Conservation (phyloP, 2,888 invertebrate species). For the Tuta absoluta region DNA sequence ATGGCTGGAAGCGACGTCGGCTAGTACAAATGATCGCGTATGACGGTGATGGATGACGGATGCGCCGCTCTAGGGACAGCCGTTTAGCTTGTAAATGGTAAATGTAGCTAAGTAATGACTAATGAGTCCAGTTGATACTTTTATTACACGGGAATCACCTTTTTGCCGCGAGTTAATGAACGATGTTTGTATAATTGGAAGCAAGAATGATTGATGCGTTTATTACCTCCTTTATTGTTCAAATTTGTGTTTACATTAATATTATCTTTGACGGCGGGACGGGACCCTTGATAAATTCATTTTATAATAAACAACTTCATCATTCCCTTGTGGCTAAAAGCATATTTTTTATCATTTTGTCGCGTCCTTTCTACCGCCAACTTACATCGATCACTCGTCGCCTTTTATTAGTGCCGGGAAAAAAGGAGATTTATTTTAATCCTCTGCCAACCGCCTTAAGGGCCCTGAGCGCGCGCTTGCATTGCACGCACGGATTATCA, state of each 20-base stretch:
- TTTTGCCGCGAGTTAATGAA: constrained; percentile 18
- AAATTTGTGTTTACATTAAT: constrained; percentile 9
- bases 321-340: constrained; percentile 6
- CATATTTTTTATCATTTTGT: constrained; percentile 16
- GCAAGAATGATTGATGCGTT: constrained; percentile 26
- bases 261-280: constrained; percentile 12
- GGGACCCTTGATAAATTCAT: constrained; percentile 15
- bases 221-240: constrained; percentile 10
- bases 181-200: constrained; percentile 19
- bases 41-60: constrained; percentile 69
- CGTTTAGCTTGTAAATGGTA: constrained; percentile 40
- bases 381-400: constrained; percentile 54
- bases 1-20: constrained; percentile 52
- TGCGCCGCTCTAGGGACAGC: constrained; percentile 44
- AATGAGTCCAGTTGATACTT: constrained; percentile 4
- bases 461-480: constrained; percentile 61
- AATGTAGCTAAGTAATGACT: constrained; percentile 21
- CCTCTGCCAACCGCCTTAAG: constrained; percentile 55
- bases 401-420: constrained; percentile 46
- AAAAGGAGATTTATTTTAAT: constrained; percentile 54
- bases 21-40: constrained; percentile 62
- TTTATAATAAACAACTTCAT: constrained; percentile 20
- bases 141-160: constrained; percentile 16
- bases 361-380: constrained; percentile 15
- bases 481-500: constrained; percentile 66